Evolutionary conservation across 2,888 invertebrate species (phyloP).

Genomic region (Timema cristinae): DNA sequence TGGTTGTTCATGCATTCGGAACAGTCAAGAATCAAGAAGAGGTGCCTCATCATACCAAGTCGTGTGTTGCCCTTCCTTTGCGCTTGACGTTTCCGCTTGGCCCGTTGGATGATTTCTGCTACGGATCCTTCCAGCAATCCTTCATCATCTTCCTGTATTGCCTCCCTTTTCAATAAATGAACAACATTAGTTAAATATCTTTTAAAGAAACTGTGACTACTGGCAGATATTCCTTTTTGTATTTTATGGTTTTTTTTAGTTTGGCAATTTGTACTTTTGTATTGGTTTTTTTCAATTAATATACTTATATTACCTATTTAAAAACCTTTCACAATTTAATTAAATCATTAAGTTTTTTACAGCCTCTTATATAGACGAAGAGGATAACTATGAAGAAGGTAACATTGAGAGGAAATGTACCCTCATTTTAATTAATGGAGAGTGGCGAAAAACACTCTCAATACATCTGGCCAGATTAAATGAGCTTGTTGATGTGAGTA

Average conservation of each 20-base stretch:
- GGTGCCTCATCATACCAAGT: constrained; percentile 97
- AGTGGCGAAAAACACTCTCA: no score
- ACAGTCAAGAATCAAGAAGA: constrained; percentile 87
- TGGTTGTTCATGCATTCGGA: constrained; percentile 93
- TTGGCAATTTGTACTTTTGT: no score
- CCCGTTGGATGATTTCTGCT: constrained; percentile 86
- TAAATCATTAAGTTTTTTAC: no score
- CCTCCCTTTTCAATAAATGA: constrained; percentile 65
- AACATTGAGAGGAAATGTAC: no score
- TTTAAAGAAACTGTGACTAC: not conserved
- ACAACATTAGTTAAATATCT: constrained; percentile 11
- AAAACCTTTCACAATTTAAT: no score
- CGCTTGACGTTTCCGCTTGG: constrained; percentile 72
- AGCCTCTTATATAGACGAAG: no score
- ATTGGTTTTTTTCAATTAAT: no score
- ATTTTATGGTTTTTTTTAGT: not conserved
- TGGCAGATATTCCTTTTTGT: not conserved
- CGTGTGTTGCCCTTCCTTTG: constrained; percentile 73
- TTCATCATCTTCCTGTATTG: constrained; percentile 92
- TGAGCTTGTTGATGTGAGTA: no score
- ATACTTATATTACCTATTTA: no score
- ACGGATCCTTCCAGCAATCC: constrained; percentile 88
- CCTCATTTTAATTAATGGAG: no score
- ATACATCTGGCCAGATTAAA: no score
- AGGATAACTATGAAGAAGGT: no score